phyloP scores from a whole-genome alignment of 2,888 invertebrate species.

The Watsonalla cultraria region DNA sequence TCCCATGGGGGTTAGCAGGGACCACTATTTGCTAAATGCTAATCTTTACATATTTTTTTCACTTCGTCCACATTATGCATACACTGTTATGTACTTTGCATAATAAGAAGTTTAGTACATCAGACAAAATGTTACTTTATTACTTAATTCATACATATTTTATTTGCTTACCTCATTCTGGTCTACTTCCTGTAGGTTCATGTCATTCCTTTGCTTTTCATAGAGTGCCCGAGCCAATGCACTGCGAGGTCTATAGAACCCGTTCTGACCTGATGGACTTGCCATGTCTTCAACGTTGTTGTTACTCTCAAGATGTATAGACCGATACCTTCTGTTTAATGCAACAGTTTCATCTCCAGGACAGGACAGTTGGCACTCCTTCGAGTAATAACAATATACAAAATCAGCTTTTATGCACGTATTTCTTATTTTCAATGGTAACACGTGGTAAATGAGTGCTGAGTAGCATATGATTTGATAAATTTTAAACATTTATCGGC shows the following conservation, averaged over 20 bases:
- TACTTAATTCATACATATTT: too few species aligned
- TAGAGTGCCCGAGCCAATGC: constrained; percentile 85
- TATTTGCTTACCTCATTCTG: constrained; percentile 80
- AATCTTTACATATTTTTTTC: too few species aligned
- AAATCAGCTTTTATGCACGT: constrained; percentile 38
- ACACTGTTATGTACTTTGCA: too few species aligned
- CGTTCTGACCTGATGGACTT: constrained; percentile 48
- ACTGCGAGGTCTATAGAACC: constrained; percentile 82
- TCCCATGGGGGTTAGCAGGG: too few species aligned
- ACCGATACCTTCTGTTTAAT: constrained; percentile 20
- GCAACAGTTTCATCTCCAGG: constrained; percentile 29
- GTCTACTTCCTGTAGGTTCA: constrained; percentile 82
- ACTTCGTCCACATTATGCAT: too few species aligned
- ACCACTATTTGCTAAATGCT: too few species aligned
- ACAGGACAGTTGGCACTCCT: constrained; percentile 44
- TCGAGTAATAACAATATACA: constrained; percentile 49
- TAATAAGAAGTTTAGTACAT: too few species aligned
- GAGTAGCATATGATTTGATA: constrained; percentile 23
- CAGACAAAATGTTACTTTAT: neutral
- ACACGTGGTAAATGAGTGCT: constrained; percentile 22
- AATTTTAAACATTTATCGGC: constrained; percentile 34
- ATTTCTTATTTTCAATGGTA: constrained; percentile 22
- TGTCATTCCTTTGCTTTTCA: constrained; percentile 85
- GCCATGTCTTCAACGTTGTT: constrained; percentile 43
- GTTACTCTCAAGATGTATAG: constrained; percentile 18